Conservation (phyloP, 2,113 vertebrate species). For the Ovibos moschatus region DNA sequence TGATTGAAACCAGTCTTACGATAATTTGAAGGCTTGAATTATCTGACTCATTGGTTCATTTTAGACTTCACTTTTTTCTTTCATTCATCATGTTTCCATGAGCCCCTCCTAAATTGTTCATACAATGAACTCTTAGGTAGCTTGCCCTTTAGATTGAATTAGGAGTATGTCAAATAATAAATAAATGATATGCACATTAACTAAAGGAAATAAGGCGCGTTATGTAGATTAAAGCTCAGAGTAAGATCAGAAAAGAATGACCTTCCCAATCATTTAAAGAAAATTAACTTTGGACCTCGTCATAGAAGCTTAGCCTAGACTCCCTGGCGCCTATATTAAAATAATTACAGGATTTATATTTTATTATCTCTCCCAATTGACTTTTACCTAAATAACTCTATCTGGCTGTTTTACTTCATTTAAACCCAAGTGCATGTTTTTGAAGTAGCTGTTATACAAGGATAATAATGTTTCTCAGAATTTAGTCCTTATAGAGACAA, state of each 20-base stretch:
- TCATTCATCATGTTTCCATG: not conserved
- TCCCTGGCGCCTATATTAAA: not conserved
- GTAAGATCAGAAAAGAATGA: slow-evolving; percentile 4
- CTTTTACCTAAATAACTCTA: not conserved
- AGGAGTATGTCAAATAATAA: not conserved
- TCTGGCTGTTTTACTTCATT: not conserved
- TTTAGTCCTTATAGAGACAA: not conserved
- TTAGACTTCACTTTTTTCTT: slow-evolving; percentile 3
- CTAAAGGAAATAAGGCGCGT: not conserved
- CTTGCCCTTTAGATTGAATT: not conserved
- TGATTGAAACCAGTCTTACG: not conserved
- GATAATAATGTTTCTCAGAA: not conserved
- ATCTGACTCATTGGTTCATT: not conserved
- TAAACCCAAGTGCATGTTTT: not conserved
- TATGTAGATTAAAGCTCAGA: not conserved
- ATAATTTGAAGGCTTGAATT: not conserved
- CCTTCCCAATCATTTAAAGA: not conserved
- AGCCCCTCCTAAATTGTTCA: not conserved
- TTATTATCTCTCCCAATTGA: not conserved
- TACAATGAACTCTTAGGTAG: not conserved
- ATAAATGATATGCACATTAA: not conserved
- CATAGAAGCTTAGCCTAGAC: not conserved
- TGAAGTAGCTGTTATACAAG: not conserved
- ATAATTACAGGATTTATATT: not conserved
- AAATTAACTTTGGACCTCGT: not conserved